Evolutionary conservation across 1,140 invertebrate species (phyloP).

Genomic region (Trichomalopsis sarcophagae): DNA sequence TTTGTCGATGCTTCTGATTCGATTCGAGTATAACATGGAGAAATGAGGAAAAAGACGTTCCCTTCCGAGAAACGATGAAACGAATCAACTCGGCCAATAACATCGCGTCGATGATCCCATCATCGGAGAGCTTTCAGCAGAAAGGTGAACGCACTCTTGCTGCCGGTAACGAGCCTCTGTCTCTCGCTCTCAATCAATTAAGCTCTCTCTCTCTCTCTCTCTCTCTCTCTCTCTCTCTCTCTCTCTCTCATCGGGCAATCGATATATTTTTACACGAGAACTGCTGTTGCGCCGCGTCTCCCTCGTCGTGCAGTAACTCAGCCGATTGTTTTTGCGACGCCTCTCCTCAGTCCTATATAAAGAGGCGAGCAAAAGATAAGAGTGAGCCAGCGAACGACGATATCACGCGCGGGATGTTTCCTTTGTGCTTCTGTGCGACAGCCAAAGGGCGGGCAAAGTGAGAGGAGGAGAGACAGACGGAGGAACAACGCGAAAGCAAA

Average conservation of each 20-base stretch:
- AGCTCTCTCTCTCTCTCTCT: not conserved
- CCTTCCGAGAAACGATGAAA: not conserved
- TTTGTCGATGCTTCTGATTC: not conserved
- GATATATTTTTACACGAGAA: not conserved
- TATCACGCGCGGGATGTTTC: slow-evolving; percentile 1
- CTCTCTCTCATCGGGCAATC: not conserved
- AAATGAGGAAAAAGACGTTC: not conserved
- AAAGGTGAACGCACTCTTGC: slow-evolving; percentile 1
- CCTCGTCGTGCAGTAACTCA: not conserved
- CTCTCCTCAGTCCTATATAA: not conserved
- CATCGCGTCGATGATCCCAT: not conserved
- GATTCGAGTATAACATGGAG: not conserved
- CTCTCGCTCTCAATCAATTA: not conserved
- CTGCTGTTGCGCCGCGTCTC: not conserved
- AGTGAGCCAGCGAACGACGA: slow-evolving; percentile 1
- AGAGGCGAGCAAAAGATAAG: not conserved
- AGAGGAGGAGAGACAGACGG: not conserved
- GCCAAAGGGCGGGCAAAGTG: slow-evolving; percentile 34
- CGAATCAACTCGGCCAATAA: not conserved
- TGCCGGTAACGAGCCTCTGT: not conserved
- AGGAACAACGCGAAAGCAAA: slow-evolving; percentile 10
- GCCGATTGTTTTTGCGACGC: slow-evolving; percentile 10
- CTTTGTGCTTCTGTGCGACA: slow-evolving; percentile 19
- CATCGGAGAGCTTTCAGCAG: not conserved
- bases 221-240: no score